A percentile compares a stretch with the other conserved stretches of the same genome.
phyloP scores from a whole-genome alignment of 2,888 invertebrate species.

The Salpingus planirostris region DNA sequence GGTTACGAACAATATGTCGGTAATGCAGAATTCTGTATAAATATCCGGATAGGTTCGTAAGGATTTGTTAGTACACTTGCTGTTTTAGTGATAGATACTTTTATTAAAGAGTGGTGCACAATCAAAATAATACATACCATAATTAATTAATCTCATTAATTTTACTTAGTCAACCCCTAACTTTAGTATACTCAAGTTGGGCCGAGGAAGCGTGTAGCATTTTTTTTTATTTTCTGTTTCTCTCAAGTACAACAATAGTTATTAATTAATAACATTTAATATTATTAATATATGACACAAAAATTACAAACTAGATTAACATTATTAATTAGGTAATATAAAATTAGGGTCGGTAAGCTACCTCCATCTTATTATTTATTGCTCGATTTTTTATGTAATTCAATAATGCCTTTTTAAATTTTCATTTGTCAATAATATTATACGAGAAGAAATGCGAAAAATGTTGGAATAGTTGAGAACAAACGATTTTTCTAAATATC shows the following conservation, averaged over 20 bases:
- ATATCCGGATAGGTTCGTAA: no score
- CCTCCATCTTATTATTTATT: slow-evolving; percentile 22
- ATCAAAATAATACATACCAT: not conserved
- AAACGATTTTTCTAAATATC: no score
- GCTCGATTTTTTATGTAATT: not conserved
- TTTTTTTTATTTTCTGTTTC: not conserved
- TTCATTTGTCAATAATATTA: no score
- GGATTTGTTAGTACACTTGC: no score
- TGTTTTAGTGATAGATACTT: not conserved
- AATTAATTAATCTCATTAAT: no score
- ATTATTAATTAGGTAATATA: slow-evolving; percentile 23
- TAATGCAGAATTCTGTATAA: no score
- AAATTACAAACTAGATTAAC: slow-evolving; percentile 25
- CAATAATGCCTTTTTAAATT: slow-evolving; percentile 14
- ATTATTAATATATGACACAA: slow-evolving; percentile 32
- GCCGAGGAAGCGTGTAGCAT: not conserved
- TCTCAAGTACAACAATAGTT: slow-evolving; percentile 22
- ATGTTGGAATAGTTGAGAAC: no score
- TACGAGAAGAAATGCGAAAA: no score
- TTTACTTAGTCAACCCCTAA: no score
- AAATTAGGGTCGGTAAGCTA: no score
- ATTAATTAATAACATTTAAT: slow-evolving; percentile 30
- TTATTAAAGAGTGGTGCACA: not conserved
- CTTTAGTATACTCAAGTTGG: not conserved
- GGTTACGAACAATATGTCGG: no score